Percentiles rank a stretch among this genome's conserved stretches.
These are phyloP conservation scores for Chelon auratus DNA, from an alignment of 2,797 vertebrate species.

Conservation along the genomic window DNA sequence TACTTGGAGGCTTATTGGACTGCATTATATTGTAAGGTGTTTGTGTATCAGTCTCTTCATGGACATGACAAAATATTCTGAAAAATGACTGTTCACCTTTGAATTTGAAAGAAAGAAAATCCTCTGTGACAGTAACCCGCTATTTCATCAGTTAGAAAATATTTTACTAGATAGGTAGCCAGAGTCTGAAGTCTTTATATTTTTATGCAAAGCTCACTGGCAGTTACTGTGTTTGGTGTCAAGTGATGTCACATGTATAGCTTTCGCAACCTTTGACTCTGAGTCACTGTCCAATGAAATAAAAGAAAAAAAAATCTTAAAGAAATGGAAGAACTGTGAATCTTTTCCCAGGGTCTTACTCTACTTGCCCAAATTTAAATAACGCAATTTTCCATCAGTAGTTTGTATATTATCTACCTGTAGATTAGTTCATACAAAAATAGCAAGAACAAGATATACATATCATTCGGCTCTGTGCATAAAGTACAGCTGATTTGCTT, in stretches of 20 bases:
- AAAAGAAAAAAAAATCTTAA: neutral
- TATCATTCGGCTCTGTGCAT: slow-evolving; percentile 80
- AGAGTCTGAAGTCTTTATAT: neutral
- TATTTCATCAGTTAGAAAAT: slow-evolving; percentile 6
- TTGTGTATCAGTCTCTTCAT: slow-evolving; percentile 6
- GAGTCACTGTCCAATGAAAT: neutral
- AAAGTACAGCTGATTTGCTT: slow-evolving; percentile 85
- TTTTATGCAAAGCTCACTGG: slow-evolving; percentile 24
- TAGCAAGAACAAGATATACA: slow-evolving; percentile 83
- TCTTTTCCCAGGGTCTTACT: slow-evolving; percentile 6
- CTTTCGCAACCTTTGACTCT: slow-evolving; percentile 16
- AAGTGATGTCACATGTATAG: slow-evolving; percentile 12
- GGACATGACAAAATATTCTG: slow-evolving; percentile 6
- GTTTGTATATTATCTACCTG: slow-evolving; percentile 28
- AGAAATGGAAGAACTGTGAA: slow-evolving; percentile 29
- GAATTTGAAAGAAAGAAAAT: slow-evolving; percentile 7
- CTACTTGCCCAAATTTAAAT: slow-evolving; percentile 15
- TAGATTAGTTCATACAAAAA: slow-evolving; percentile 86
- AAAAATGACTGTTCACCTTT: slow-evolving; percentile 8
- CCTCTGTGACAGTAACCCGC: neutral
- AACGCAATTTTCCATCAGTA: slow-evolving; percentile 1
- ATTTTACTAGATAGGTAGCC: neutral
- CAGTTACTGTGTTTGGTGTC: slow-evolving; percentile 27
- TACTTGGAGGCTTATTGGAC: slow-evolving; percentile 15
- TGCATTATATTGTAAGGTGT: slow-evolving; percentile 15